Percentiles rank a stretch among this genome's conserved stretches.
Conservation (phyloP, 92 coral and sea anemone species). For the Chrysogorgia sp. region DNA sequence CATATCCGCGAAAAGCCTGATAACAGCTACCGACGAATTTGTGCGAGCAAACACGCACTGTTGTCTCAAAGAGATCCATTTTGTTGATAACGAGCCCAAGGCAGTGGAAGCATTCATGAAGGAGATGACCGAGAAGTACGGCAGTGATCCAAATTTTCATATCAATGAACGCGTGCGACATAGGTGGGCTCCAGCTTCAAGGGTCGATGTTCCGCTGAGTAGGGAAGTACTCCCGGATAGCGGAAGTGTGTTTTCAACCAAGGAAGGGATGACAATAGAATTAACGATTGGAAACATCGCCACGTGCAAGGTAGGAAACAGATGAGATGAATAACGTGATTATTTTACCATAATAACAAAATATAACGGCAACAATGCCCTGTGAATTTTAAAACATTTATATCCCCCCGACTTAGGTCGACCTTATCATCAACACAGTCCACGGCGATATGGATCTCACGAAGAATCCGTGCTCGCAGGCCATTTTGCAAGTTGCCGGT, state of each 20-base stretch:
- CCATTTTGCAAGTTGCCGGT: constrained; percentile 31
- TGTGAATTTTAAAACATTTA: too few relatives aligned
- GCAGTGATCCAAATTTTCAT: background rate
- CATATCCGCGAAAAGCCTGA: constrained; percentile 19
- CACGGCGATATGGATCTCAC: constrained; percentile 11
- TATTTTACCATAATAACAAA: too few relatives aligned
- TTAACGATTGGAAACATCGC: constrained; percentile 34
- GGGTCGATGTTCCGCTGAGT: background rate
- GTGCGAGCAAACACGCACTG: background rate
- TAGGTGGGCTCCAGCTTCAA: constrained; percentile 7
- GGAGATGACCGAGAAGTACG: constrained; percentile 13
- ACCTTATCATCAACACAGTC: constrained; percentile 27
- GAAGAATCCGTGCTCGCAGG: constrained; percentile 37
- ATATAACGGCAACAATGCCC: too few relatives aligned
- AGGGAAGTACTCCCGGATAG: background rate
- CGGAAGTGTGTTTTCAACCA: background rate
- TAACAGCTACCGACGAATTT: constrained; percentile 8
- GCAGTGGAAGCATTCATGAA: constrained; percentile 36
- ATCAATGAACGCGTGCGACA: constrained; percentile 1
- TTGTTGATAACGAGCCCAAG: constrained; percentile 21
- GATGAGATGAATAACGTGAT: background rate
- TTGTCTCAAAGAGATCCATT: constrained; percentile 20
- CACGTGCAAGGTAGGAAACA: constrained; percentile 10
- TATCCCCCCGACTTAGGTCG: background rate
- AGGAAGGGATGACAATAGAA: constrained; percentile 24